Conservation (phyloP, 2,797 vertebrate species). For the Avahi laniger region DNA sequence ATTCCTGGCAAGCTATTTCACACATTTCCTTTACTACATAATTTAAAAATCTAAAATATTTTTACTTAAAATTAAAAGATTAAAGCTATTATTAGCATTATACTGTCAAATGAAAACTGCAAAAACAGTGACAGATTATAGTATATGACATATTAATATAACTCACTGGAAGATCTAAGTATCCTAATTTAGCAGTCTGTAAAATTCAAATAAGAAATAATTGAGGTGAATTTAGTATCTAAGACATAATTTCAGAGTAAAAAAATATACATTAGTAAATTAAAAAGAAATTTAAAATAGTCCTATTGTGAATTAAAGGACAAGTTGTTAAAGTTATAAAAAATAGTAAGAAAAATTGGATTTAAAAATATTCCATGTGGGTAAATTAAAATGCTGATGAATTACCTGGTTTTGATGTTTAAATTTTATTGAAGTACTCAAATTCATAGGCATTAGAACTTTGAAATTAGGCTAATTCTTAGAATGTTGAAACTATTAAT, state of each 20-base stretch:
- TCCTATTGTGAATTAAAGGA: not conserved
- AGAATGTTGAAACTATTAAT: not conserved
- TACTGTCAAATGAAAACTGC: not conserved
- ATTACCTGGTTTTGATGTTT: not conserved
- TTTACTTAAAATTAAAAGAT: not conserved
- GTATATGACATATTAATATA: not conserved
- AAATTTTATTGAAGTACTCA: not conserved
- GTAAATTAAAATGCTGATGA: not conserved
- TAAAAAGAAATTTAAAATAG: slow-evolving; percentile 31
- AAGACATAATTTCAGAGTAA: not conserved
- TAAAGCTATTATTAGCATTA: slow-evolving; percentile 8
- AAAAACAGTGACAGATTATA: slow-evolving; percentile 15
- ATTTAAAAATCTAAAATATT: not conserved
- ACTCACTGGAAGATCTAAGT: not conserved
- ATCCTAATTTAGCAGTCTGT: not conserved
- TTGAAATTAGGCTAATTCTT: not conserved
- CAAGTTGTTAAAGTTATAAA: not conserved
- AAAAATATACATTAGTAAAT: not conserved
- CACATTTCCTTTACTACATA: not conserved
- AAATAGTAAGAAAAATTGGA: not conserved
- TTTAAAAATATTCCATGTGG: not conserved
- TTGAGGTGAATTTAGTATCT: not conserved
- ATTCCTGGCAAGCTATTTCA: not conserved
- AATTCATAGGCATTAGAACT: not conserved
- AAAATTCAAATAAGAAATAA: slow-evolving; percentile 26